A percentile compares a stretch with the other conserved stretches of the same genome.
Conservation (phyloP, 2,888 invertebrate species). For the Helobdella robusta region DNA sequence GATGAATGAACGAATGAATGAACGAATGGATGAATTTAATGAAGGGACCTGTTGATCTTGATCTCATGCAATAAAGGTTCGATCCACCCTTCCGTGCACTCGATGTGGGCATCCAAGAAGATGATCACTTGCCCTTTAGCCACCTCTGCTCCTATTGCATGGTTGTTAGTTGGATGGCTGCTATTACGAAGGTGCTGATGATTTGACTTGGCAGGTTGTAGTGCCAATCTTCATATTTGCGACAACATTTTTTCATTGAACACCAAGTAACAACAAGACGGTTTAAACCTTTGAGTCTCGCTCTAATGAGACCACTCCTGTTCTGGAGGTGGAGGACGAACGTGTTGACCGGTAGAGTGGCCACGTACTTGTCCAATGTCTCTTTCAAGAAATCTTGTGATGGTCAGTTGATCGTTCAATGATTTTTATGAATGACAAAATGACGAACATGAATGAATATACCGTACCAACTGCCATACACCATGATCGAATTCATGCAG, state of each 20-base stretch:
- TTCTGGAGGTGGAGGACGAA: constrained; percentile 77
- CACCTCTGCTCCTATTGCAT: constrained; percentile 14
- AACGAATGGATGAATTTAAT: too few species aligned
- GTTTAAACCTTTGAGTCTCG: constrained; percentile 68
- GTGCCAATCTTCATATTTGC: too few species aligned
- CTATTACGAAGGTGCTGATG: too few species aligned
- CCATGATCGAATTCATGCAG: not conserved
- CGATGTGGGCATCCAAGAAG: constrained; percentile 22
- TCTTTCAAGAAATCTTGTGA: constrained; percentile 63
- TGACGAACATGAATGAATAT: not conserved
- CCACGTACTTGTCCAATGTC: constrained; percentile 79
- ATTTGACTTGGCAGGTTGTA: too few species aligned
- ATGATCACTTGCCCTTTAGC: constrained; percentile 11
- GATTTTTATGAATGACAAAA: not conserved
- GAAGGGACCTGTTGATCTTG: not conserved
- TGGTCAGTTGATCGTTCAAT: not conserved
- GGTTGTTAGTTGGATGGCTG: too few species aligned
- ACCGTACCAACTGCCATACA: not conserved
- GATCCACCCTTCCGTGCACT: constrained; percentile 21
- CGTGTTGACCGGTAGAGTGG: constrained; percentile 73
- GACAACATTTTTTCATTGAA: too few species aligned
- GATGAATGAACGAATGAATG: too few species aligned
- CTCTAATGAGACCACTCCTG: constrained; percentile 88
- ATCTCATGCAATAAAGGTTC: constrained; percentile 10
- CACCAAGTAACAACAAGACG: not conserved